These are phyloP conservation scores for Hypomesus transpacificus DNA, from an alignment of 2,113 vertebrate species.

Conservation along the genomic window DNA sequence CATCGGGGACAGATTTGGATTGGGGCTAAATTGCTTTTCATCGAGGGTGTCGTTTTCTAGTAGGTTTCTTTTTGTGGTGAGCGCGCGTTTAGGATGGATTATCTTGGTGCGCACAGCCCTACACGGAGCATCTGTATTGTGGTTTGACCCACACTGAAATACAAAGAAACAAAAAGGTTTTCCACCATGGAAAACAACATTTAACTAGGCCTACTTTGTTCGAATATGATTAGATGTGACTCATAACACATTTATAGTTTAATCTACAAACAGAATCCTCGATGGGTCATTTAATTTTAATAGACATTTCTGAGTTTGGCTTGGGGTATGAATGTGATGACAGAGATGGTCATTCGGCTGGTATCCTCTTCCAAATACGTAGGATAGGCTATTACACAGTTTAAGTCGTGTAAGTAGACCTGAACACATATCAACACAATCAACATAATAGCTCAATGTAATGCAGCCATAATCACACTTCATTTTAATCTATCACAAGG, in stretches of 20 bases:
- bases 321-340: conserved; percentile 44
- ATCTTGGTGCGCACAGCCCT: conserved; percentile 24
- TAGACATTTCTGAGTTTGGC: conserved; percentile 43
- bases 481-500: conserved; percentile 48
- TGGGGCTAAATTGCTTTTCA: conserved; percentile 48
- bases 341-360: conserved; percentile 24
- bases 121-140: background rate
- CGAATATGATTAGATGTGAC: conserved; percentile 26
- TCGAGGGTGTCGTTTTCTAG: conserved; percentile 47
- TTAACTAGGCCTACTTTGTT: conserved; percentile 28
- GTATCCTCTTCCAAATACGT: conserved; percentile 33
- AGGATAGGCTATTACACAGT: conserved; percentile 42
- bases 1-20: conserved; percentile 59
- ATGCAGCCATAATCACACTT: conserved; percentile 52
- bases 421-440: conserved; percentile 62
- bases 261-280: conserved; percentile 48
- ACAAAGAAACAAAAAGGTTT: conserved; percentile 11
- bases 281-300: conserved; percentile 51
- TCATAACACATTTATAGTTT: conserved; percentile 40
- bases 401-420: conserved; percentile 50
- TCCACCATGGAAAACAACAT: conserved; percentile 55
- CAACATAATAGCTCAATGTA: conserved; percentile 61
- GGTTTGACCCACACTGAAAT: too few relatives aligned
- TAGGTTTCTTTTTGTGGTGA: conserved; percentile 26
- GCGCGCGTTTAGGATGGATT: conserved; percentile 35